Conservation (phyloP, 2,113 vertebrate species). For the Bos taurus region ARS-UCD2.0 NC_037328.1:52617501-52618000, state of each 20-base stretch:
- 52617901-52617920: background rate
- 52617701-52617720: background rate
- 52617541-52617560: fast-evolving
- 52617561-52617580: fast-evolving
- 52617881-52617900: background rate
- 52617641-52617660: background rate
- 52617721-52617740: background rate
- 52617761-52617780: background rate
- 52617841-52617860: background rate
- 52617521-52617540: background rate
- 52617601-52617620: background rate
- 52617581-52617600: background rate
- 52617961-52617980: background rate
- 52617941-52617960: background rate
- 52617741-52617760: background rate
- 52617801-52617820: background rate
- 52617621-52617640: background rate
- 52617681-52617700: background rate
- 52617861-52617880: background rate
- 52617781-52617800: background rate
- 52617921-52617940: background rate
- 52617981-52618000: background rate
- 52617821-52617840: background rate
- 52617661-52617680: background rate
- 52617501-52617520: background rate